phyloP scores from a whole-genome alignment of 2,888 invertebrate species.

The Euplexia lucipara region DNA sequence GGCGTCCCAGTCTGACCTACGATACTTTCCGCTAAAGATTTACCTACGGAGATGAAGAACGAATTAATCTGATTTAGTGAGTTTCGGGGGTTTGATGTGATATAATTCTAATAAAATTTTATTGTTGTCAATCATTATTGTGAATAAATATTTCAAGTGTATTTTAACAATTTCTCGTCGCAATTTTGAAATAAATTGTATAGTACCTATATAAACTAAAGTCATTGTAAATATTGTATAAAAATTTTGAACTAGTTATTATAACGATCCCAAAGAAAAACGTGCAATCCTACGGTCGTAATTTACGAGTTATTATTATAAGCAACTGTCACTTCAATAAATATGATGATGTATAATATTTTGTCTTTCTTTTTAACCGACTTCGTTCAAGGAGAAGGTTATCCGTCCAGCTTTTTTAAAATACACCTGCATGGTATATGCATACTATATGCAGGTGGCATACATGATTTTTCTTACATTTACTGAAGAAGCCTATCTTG shows the following conservation, averaged over 20 bases:
- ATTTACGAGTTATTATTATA: slow-evolving; percentile 78
- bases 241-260: slow-evolving; percentile 62
- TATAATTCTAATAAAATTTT: slow-evolving; percentile 1
- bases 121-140: slow-evolving; percentile 56
- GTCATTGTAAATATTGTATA: slow-evolving; percentile 70
- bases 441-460: too few relatives aligned
- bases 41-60: too few relatives aligned
- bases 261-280: slow-evolving; percentile 86
- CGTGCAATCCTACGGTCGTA: slow-evolving; percentile 87
- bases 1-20: too few relatives aligned
- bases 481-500: too few relatives aligned
- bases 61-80: too few relatives aligned
- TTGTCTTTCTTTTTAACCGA: slow-evolving; percentile 57
- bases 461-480: too few relatives aligned
- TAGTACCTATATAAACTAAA: slow-evolving; percentile 57
- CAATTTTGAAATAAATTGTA: slow-evolving; percentile 60
- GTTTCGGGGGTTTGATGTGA: too few relatives aligned
- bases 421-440: too few relatives aligned
- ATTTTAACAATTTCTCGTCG: slow-evolving; percentile 64
- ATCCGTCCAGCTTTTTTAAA: too few relatives aligned
- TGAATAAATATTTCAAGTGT: slow-evolving; percentile 59
- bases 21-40: too few relatives aligned
- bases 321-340: slow-evolving; percentile 86
- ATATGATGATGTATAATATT: slow-evolving; percentile 76
- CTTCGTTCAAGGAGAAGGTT: too few relatives aligned